Base-by-base conservation (phyloP, 2,888 invertebrate species). In the Phragmatobia fuliginosa region DNA sequence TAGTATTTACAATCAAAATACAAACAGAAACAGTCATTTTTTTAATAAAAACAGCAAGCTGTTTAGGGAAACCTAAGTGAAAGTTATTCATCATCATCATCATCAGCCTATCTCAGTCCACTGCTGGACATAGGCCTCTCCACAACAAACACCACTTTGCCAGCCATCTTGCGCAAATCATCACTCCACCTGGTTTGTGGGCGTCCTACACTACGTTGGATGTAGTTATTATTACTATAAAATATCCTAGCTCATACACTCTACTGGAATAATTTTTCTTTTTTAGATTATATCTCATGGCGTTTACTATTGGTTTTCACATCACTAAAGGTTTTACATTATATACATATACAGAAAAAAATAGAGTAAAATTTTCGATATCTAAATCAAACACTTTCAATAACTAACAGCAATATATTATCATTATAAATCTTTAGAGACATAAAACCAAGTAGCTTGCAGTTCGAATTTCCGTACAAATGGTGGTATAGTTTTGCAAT, bases 381-480 rank as follows among this genome's bases (percentile, higher is more conserved):
- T 25, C 11, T 11, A 25, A 49, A 49, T 49, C 25, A 11, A 25
- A 25, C 25, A 25, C 25, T 25, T 14, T 52, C 25, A 52, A 52
- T 52, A 52, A 25, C 52, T 4, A 25, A 14, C 25, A 25, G 5
- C 25, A 52, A 52, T 52, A 25, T 25, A 4, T 18, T 41, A 5
- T 25, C 25, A 25, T 52, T 25, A 16, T 28, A 28, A 56, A 56
- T 7, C 56, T 16, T 64, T 21, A 56, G 11, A 2, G 38, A 21
- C 28, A 52, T 25, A 31, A 52, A 64, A 36, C 18, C 32, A 56
- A 28, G 41, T 41, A 41, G 18, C 41, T 4, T 41, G 18, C 16
- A 18, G 41, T 56, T 33, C 52, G 62, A 69, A 75, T 45, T 71
- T 79, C 69, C 11, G 63, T 28, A 56, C 25, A 25, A 28, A 56